These are phyloP conservation scores for Anodontia alba DNA, from an alignment of 2,888 invertebrate genomes.

Conservation along the genomic window DNA sequence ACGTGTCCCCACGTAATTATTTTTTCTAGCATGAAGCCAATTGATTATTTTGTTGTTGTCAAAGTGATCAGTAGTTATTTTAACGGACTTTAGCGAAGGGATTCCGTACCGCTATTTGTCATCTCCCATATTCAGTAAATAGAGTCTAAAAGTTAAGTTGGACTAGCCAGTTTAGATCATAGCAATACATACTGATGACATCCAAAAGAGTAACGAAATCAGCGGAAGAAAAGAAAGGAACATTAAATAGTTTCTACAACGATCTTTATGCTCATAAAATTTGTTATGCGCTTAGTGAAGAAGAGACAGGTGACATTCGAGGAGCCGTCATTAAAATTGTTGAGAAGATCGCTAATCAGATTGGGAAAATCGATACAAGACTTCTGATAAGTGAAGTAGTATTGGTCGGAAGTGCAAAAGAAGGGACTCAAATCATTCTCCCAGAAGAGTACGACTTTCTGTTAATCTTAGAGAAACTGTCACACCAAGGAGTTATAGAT, in stretches of 20 bases:
- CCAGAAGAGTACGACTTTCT: slow-evolving; percentile 8
- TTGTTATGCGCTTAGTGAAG: neutral
- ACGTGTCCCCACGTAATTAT: too few species aligned
- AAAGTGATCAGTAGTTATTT: too few species aligned
- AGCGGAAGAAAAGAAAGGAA: neutral
- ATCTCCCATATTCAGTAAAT: too few species aligned
- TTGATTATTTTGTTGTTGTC: too few species aligned
- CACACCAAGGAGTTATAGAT: neutral
- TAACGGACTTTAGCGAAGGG: too few species aligned
- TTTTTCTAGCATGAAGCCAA: too few species aligned
- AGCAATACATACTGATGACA: too few species aligned
- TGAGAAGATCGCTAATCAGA: neutral
- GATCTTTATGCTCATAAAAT: slow-evolving; percentile 2
- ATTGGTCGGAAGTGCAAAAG: neutral
- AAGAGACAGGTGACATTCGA: neutral
- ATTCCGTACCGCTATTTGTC: too few species aligned
- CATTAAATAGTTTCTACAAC: neutral
- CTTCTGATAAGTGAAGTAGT: neutral
- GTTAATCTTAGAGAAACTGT: neutral
- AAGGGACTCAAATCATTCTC: neutral
- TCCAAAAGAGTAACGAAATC: too few species aligned
- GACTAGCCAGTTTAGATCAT: too few species aligned
- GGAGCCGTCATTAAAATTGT: neutral
- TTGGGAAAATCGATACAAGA: neutral
- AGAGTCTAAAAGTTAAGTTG: too few species aligned